Evolutionary conservation across 2,797 vertebrate genomes (phyloP).

Genomic region (Carapus acus): DNA sequence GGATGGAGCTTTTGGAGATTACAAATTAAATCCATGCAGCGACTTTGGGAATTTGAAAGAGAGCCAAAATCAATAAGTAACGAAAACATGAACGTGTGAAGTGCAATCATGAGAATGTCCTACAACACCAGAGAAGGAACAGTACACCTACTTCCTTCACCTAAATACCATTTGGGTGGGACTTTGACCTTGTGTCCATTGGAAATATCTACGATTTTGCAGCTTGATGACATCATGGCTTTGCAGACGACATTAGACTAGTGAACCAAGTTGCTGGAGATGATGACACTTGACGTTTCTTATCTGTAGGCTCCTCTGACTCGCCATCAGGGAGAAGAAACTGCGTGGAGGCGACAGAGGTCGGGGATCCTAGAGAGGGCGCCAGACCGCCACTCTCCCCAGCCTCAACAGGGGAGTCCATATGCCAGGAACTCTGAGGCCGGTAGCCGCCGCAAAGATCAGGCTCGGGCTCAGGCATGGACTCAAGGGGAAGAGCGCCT

Average conservation of each 20-base stretch:
- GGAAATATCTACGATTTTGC: slow-evolving; percentile 15
- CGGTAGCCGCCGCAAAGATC: slow-evolving; percentile 74
- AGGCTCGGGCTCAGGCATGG: slow-evolving; percentile 37
- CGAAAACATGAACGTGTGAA: slow-evolving; percentile 9
- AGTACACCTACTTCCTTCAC: neutral
- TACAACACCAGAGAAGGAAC: slow-evolving; percentile 18
- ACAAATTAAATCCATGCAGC: neutral
- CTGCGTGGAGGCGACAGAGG: slow-evolving; percentile 89
- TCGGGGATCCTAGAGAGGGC: slow-evolving; percentile 86
- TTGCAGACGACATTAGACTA: slow-evolving; percentile 66
- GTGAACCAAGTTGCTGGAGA: slow-evolving; percentile 70
- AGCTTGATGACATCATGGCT: slow-evolving; percentile 55
- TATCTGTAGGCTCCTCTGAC: slow-evolving; percentile 73
- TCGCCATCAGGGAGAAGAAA: slow-evolving; percentile 83
- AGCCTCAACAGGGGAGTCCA: slow-evolving; percentile 71
- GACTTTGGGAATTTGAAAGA: slow-evolving; percentile 14
- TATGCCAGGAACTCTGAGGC: slow-evolving; percentile 84
- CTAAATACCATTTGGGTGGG: slow-evolving; percentile 5
- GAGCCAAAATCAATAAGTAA: slow-evolving; percentile 3
- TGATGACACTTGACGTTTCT: slow-evolving; percentile 52
- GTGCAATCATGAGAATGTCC: slow-evolving; percentile 19
- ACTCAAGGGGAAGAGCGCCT: slow-evolving; percentile 26
- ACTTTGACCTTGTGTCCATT: neutral
- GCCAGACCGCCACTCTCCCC: slow-evolving; percentile 49
- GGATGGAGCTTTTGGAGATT: too few relatives aligned